These are phyloP conservation scores for Onychorhynchus coronatus DNA, from an alignment of 2,113 vertebrate species.

Conservation along the genomic window DNA sequence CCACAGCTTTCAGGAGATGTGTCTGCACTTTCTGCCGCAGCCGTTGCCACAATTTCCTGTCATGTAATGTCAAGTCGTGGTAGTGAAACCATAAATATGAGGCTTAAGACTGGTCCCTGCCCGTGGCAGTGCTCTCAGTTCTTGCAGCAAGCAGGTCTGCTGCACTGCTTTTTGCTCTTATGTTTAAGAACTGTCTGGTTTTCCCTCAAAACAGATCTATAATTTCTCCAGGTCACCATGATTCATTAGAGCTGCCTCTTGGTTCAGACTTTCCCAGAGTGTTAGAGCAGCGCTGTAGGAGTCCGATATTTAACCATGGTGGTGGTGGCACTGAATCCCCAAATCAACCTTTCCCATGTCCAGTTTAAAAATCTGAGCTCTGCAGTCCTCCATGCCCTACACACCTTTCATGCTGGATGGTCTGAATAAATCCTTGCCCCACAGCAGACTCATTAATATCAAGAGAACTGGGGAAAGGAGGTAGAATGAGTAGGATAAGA, in stretches of 20 bases:
- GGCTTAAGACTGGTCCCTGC: not conserved
- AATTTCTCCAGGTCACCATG: not conserved
- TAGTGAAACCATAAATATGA: not conserved
- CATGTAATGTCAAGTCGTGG: not conserved
- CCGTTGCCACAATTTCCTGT: slow-evolving; percentile 34
- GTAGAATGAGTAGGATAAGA: not conserved
- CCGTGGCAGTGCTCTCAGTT: not conserved
- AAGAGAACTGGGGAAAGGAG: not conserved
- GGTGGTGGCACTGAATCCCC: not conserved
- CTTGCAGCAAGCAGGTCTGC: not conserved
- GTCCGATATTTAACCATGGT: not conserved
- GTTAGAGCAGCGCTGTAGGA: not conserved
- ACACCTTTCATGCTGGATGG: not conserved
- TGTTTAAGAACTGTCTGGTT: not conserved
- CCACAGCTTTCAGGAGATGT: not conserved
- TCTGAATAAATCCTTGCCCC: not conserved
- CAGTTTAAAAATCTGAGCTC: not conserved
- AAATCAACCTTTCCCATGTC: not conserved
- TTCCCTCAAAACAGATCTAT: not conserved
- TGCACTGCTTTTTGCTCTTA: not conserved
- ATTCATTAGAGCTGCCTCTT: not conserved
- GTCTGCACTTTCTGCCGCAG: not conserved
- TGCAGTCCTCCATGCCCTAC: not conserved
- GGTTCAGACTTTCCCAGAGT: not conserved
- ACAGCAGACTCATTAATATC: not conserved